Percentiles rank a stretch among this genome's conserved stretches.
Conservation (phyloP, 2,797 vertebrate species). For the Pseudochirops corinnae region DNA sequence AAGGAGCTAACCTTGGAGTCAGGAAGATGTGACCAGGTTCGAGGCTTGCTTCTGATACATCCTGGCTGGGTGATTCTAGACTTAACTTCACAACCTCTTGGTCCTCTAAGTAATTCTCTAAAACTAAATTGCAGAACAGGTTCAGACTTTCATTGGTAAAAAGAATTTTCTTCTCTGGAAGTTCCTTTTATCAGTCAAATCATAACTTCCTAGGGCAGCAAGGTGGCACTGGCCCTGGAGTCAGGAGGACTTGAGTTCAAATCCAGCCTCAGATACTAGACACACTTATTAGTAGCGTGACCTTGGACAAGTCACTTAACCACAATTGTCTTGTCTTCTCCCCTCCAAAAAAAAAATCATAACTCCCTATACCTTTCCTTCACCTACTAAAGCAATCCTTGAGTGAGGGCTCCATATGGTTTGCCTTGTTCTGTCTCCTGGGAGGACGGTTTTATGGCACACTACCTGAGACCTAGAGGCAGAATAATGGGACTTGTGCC, state of each 20-base stretch:
- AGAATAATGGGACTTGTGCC: background rate
- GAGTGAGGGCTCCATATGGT: background rate
- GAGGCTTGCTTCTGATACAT: no score
- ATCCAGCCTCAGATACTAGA: no score
- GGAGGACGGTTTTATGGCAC: background rate
- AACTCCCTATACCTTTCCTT: background rate
- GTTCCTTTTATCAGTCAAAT: background rate
- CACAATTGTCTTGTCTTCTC: no score
- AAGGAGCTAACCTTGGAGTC: no score
- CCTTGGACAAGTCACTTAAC: no score
- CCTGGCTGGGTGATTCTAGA: no score
- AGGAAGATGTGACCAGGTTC: no score
- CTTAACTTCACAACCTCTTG: no score
- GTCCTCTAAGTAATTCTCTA: no score
- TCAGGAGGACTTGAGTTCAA: no score
- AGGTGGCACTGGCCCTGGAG: no score
- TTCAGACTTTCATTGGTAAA: background rate
- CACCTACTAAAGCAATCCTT: background rate
- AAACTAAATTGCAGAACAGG: background rate
- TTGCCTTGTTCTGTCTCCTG: background rate
- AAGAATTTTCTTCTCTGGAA: background rate
- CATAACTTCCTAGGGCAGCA: background rate
- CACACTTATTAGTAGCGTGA: no score
- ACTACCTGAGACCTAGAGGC: background rate
- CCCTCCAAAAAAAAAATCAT: background rate